Evolutionary conservation across 2,113 vertebrate species (phyloP), one percentile per base, ranked within the genome.

Genomic region (Athene noctua): DNA sequence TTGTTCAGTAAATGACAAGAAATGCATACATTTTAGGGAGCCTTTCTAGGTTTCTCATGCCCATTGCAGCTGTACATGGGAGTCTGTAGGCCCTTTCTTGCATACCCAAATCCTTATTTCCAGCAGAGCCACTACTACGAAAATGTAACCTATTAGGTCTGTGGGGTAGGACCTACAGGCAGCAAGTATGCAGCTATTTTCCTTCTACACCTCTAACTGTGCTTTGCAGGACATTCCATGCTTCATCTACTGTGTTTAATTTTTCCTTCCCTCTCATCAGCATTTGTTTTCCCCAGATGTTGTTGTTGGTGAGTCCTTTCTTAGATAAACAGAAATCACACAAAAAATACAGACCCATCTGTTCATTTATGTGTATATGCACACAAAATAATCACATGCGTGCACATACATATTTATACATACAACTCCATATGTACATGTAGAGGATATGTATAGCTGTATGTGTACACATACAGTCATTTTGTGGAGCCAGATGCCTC

Each of bases 31-130:
- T 88, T 95, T 70, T 38, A 66, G 78, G 51, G 34, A 94, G n/a
- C 15, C 36, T 89, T 81, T 85, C 78, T 63, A 57, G 25, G 46
- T 73, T 95, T 94, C 88, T 90, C 32, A 29, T 47, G 42, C 49
- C 72, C 26, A 4, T 40, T 55, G 54, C 66, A 77, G 57, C 72
- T 34, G 7, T 54, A 68, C n/a, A 11, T 29, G 8, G 10, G 30
- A 57, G 86, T 9, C 18, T 52, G 27, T 10, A 61, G 54, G 32
- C 21, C 57, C 44, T 55, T 51, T 44, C 38, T 65, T 46, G 16
- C 10, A 14, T 9, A 22, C 25, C 13, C 78, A 65, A 72, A 63
- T 67, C 36, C 27, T 83, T 46, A 51, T 36, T 91, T 95, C 70
- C 59, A 80, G n/a, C 23, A 16, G 65, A 63, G 16, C 40, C 80